Base-by-base conservation (phyloP, 2,888 invertebrate genomes). In the Stegana nigrithorax region DNA sequence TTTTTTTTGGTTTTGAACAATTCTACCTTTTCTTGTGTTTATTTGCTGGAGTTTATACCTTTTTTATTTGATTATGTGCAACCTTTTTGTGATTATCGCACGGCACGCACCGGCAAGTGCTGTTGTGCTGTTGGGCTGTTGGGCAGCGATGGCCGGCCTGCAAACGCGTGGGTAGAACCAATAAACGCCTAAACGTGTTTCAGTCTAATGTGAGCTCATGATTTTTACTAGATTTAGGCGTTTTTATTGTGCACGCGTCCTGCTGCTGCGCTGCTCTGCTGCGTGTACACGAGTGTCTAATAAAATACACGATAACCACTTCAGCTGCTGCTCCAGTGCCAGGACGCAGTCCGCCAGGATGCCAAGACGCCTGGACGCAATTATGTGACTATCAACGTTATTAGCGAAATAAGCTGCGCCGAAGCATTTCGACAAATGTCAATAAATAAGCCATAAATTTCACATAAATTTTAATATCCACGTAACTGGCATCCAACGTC, bases 371-470 rank as follows among this genome's bases (percentile, higher is more conserved):
- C 36, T 45, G 10, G 14, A 21, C 23, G 5, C 47, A 47, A 47
- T 47, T 47, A 47, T 47, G n/a, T 47, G 47, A n/a, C 47, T 25
- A 27, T 51, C 29, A 51, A 51, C 29, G 19, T 51, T 51, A 51
- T 51, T 26, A 51, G 27, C 51, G 19, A 39, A 39, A 39, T 39
- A 17, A 5, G 12, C 39, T n/a, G 39, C 39, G 17, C n/a, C 39
- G 39, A 39, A 39, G 39, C 39, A 14, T 39, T 29, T 10, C 39
- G 10, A 17, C 39, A n/a, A 4, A n/a, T 10, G 10, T 39, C 73
- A 64, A 79, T 79, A 75, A 73, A 73, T 72, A 59, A 66, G 50
- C 66, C 47, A 75, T 78, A 78, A 80, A 75, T 78, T 73, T 72
- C 67, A 69, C 59, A 78, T 69, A 68, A 66, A 59, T 73, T 63